Percentiles rank a stretch among this genome's conserved stretches.
Evolutionary conservation across 2,113 vertebrate species (phyloP).

Genomic region (Fregetta grallaria): DNA sequence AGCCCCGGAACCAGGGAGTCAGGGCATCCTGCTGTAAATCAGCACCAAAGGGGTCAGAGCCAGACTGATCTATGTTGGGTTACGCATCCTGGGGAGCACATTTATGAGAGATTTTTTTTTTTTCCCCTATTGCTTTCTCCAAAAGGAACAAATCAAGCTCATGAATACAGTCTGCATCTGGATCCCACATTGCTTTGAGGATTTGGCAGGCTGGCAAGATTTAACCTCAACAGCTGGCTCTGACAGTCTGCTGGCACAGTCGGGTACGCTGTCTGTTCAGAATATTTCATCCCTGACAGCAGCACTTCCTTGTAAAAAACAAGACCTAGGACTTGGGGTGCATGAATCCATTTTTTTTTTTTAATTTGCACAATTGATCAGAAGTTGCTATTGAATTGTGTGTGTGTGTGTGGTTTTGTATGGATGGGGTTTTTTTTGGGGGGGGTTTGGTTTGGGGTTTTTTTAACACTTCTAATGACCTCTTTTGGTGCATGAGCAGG

Average conservation of each 20-base stretch:
- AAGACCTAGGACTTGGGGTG: neutral
- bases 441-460: fast-evolving
- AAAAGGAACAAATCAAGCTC: constrained; percentile 7
- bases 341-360: neutral
- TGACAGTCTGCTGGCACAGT: constrained; percentile 26
- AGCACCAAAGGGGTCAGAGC: neutral
- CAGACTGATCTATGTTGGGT: neutral
- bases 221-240: neutral
- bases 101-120: too few species aligned
- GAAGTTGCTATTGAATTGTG: neutral
- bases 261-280: neutral
- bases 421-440: neutral
- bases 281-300: constrained; percentile 35
- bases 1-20: neutral
- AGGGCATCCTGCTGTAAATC: neutral
- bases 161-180: constrained; percentile 20
- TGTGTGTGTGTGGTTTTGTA: neutral
- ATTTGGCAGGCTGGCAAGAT: constrained; percentile 21
- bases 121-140: neutral
- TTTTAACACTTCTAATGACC: neutral
- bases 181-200: neutral
- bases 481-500: neutral
- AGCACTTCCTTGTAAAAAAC: neutral
- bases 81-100: neutral
- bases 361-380: neutral